phyloP scores from a whole-genome alignment of 2,888 invertebrate species.

The Apodemia duryi region DNA sequence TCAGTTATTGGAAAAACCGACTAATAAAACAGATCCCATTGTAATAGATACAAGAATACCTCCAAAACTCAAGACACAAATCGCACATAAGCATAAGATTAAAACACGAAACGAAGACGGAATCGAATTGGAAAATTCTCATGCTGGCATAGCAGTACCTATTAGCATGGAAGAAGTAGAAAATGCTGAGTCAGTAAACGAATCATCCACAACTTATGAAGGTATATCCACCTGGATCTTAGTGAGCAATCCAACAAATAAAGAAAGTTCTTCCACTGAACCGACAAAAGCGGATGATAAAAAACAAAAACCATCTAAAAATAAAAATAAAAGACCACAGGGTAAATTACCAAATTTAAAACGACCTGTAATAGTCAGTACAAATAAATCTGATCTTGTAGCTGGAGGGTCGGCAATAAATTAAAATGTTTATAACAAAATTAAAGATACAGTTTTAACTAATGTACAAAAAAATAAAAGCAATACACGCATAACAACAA shows the following conservation, averaged over 20 bases:
- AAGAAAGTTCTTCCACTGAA: slow-evolving; percentile 57
- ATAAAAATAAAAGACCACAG: slow-evolving; percentile 58
- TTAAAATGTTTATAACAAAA: slow-evolving; percentile 77
- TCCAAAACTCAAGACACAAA: slow-evolving; percentile 79
- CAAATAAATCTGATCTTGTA: slow-evolving; percentile 68
- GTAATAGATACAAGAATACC: slow-evolving; percentile 81
- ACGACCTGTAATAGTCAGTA: slow-evolving; percentile 64
- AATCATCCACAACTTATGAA: slow-evolving; percentile 79
- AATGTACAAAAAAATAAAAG: slow-evolving; percentile 75
- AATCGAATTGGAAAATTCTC: slow-evolving; percentile 70
- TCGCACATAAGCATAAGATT: slow-evolving; percentile 58
- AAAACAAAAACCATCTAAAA: slow-evolving; percentile 58
- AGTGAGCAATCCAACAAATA: slow-evolving; percentile 73
- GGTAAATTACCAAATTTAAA: slow-evolving; percentile 49
- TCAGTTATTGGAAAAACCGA: slow-evolving; percentile 73
- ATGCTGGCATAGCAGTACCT: slow-evolving; percentile 84
- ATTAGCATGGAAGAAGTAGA: slow-evolving; percentile 81
- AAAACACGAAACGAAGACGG: slow-evolving; percentile 62
- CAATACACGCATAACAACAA: slow-evolving; percentile 41
- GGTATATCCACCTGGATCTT: slow-evolving; percentile 89
- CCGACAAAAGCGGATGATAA: slow-evolving; percentile 61
- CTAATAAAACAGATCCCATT: slow-evolving; percentile 58
- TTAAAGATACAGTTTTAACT: slow-evolving; percentile 80
- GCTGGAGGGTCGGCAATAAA: slow-evolving; percentile 70
- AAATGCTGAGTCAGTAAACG: slow-evolving; percentile 54